phyloP scores from a whole-genome alignment of 2,888 invertebrate species.

The Mesoligia furuncula region DNA sequence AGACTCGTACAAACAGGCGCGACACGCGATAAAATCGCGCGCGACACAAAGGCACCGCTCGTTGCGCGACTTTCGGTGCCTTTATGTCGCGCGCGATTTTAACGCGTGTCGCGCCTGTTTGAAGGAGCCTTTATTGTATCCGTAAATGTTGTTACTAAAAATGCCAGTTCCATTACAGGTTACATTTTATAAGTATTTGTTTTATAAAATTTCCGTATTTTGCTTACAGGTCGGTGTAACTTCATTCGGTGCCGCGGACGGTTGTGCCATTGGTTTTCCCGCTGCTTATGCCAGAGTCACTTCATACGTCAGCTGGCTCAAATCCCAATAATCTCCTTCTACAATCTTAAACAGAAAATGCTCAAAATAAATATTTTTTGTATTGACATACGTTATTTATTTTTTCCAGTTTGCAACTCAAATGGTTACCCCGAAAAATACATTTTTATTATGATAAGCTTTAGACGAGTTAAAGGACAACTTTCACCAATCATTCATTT shows the following conservation, averaged over 20 bases:
- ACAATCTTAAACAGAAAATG: background rate
- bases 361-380: constrained; percentile 8
- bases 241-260: constrained; percentile 72
- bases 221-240: constrained; percentile 70
- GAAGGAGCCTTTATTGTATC: no score
- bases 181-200: no score
- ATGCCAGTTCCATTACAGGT: background rate
- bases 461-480: no score
- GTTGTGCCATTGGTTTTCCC: constrained; percentile 73
- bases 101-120: no score
- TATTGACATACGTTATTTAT: background rate
- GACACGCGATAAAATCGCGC: no score
- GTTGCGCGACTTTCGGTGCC: no score
- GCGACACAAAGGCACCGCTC: no score
- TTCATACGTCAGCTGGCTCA: constrained; percentile 72
- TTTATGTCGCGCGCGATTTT: no score
- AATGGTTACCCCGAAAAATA: background rate
- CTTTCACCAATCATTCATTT: no score
- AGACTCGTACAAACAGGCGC: no score
- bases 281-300: constrained; percentile 77
- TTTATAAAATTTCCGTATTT: background rate
- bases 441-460: no score
- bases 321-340: constrained; percentile 33
- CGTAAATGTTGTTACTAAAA: background rate
- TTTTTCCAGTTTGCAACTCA: background rate